Evolutionary conservation across 2,113 vertebrate species (phyloP).

Genomic region (Austrofundulus limnaeus): DNA sequence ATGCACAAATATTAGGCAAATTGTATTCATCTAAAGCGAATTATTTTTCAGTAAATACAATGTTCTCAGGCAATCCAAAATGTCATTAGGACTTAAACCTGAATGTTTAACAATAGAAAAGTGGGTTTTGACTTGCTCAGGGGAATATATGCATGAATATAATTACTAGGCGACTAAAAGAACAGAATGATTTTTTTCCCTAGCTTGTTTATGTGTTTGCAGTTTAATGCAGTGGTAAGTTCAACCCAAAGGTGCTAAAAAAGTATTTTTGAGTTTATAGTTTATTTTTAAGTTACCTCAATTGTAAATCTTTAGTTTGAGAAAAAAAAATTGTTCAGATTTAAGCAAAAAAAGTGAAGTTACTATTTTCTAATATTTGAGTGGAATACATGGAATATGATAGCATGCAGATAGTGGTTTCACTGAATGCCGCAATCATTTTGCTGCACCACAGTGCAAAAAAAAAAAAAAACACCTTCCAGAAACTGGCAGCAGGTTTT

Average conservation of each 20-base stretch:
- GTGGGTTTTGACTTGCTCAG: background rate
- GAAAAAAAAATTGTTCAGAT: background rate
- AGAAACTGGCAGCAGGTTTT: background rate
- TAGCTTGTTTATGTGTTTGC: background rate
- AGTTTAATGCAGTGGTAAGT: background rate
- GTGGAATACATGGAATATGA: background rate
- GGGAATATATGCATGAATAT: background rate
- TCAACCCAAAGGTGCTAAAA: no score
- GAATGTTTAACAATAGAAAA: background rate
- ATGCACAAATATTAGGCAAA: background rate
- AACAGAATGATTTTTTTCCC: background rate
- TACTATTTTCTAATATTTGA: background rate
- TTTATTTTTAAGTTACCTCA: background rate
- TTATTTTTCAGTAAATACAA: conserved; percentile 6
- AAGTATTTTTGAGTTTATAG: no score
- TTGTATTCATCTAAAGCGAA: background rate
- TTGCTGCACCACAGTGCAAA: background rate
- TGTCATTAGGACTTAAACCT: background rate
- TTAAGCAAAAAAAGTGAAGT: no score
- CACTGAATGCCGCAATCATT: background rate
- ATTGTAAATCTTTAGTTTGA: background rate
- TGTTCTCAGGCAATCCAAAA: background rate
- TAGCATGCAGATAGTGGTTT: background rate
- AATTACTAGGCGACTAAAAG: background rate
- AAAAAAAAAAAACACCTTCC: background rate